phyloP scores from a whole-genome alignment of 2,797 vertebrate genomes.

The Acipenser oxyrinchus region DNA sequence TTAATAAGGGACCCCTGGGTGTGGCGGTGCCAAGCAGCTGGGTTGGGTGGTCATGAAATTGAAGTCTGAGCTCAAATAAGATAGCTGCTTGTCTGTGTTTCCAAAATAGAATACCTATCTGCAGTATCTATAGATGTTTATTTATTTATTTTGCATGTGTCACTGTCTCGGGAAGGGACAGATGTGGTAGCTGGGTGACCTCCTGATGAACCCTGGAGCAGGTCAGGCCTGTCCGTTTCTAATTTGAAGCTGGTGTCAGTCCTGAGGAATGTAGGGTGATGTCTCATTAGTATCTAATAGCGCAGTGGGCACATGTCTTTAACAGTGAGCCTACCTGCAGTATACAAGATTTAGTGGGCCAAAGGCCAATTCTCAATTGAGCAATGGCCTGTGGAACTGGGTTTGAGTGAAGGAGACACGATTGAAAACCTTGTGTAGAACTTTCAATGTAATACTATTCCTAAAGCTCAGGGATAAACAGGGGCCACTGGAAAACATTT shows the following conservation, averaged over 20 bases:
- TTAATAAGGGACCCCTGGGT: too few relatives aligned
- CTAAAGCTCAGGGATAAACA: too few relatives aligned
- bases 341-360: slow-evolving; percentile 32
- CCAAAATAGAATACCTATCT: too few relatives aligned
- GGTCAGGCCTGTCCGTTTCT: slow-evolving; percentile 70
- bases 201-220: slow-evolving; percentile 63
- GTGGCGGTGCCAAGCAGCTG: too few relatives aligned
- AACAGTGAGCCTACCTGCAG: slow-evolving; percentile 30
- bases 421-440: not conserved
- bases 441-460: slow-evolving; percentile 20
- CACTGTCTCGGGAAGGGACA: too few relatives aligned
- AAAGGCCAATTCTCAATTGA: slow-evolving; percentile 16
- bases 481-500: too few relatives aligned
- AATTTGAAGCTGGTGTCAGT: slow-evolving; percentile 64
- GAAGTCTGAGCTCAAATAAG: too few relatives aligned
- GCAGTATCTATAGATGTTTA: too few relatives aligned
- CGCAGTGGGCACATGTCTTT: slow-evolving; percentile 28
- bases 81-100: too few relatives aligned
- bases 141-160: too few relatives aligned
- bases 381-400: slow-evolving; percentile 14
- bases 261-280: slow-evolving; percentile 54
- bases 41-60: too few relatives aligned
- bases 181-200: slow-evolving; percentile 63
- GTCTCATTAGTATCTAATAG: slow-evolving; percentile 63
- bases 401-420: not conserved